Conservation (phyloP, 2,113 vertebrate species). For the Leuciscus idus region DNA sequence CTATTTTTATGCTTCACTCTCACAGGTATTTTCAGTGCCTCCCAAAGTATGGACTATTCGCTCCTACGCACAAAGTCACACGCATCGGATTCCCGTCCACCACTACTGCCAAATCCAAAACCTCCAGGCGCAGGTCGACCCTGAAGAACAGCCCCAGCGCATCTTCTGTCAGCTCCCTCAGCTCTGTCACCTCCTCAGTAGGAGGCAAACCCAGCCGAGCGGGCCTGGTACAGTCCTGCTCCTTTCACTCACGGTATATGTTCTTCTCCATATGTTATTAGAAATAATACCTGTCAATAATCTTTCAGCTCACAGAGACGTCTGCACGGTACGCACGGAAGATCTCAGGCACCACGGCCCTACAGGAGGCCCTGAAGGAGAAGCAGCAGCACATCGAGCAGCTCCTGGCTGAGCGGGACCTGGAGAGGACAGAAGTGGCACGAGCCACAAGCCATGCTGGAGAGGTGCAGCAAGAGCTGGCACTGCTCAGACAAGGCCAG, state of each 20-base stretch:
- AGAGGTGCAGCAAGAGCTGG: slow-evolving; percentile 91
- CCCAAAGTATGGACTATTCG: slow-evolving; percentile 94
- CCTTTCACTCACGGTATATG: background rate
- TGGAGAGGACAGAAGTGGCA: slow-evolving; percentile 95
- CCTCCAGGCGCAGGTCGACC: slow-evolving; percentile 81
- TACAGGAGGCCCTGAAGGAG: slow-evolving; percentile 97
- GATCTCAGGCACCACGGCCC: slow-evolving; percentile 95
- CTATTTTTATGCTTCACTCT: background rate
- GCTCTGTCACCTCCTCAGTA: slow-evolving; percentile 93
- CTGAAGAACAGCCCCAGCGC: slow-evolving; percentile 93
- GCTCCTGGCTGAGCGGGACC: slow-evolving; percentile 93
- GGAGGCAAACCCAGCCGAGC: slow-evolving; percentile 95
- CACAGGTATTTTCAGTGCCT: slow-evolving; percentile 96
- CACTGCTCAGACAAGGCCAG: slow-evolving; percentile 87
- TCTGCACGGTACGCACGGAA: slow-evolving; percentile 94
- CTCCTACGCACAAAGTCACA: slow-evolving; percentile 96
- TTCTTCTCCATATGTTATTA: background rate
- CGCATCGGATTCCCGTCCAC: slow-evolving; percentile 97
- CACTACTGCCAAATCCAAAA: slow-evolving; percentile 91
- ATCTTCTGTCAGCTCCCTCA: slow-evolving; percentile 94
- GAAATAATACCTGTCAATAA: background rate
- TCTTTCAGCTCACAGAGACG: slow-evolving; percentile 91
- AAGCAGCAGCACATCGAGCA: slow-evolving; percentile 99
- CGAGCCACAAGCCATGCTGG: slow-evolving; percentile 94
- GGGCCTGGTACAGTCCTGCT: slow-evolving; percentile 83